These are phyloP conservation scores for Lepisosteus oculatus DNA, from an alignment of 2,113 vertebrate genomes.

Conservation along the genomic window DNA sequence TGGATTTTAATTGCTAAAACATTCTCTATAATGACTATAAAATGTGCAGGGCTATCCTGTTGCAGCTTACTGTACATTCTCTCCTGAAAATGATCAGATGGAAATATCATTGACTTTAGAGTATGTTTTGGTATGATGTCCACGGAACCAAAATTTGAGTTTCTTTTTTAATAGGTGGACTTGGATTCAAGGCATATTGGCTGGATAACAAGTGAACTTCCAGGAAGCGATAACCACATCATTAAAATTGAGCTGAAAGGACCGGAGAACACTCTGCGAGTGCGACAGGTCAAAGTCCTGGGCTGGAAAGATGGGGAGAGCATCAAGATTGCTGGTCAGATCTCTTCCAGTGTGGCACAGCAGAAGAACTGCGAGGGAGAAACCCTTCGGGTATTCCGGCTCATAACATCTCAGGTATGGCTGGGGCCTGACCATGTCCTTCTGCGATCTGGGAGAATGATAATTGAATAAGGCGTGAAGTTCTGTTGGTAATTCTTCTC, in stretches of 20 bases:
- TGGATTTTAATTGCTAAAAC: not conserved
- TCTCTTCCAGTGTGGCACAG: conserved; percentile 92
- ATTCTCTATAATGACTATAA: not conserved
- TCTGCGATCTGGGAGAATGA: too few species aligned
- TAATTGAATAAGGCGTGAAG: too few species aligned
- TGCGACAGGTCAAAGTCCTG: conserved; percentile 95
- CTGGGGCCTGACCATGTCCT: too few species aligned
- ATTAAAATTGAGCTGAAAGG: conserved; percentile 97
- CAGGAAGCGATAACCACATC: conserved; percentile 90
- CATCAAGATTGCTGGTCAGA: conserved; percentile 92
- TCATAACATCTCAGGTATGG: conserved; percentile 94
- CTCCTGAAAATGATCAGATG: too few species aligned
- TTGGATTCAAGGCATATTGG: conserved; percentile 96
- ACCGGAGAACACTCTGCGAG: conserved; percentile 94
- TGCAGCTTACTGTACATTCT: not conserved
- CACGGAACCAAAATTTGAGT: not conserved
- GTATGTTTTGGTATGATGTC: too few species aligned
- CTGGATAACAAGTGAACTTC: conserved; percentile 96
- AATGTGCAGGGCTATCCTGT: not conserved
- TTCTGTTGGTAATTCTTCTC: too few species aligned
- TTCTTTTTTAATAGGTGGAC: conserved; percentile 72
- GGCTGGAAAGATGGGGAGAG: conserved; percentile 97
- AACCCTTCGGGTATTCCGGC: conserved; percentile 89
- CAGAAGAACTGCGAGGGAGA: conserved; percentile 97
- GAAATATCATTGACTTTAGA: too few species aligned